Evolutionary conservation across 2,888 invertebrate genomes (phyloP).

Genomic region (Tiliacea citrago): DNA sequence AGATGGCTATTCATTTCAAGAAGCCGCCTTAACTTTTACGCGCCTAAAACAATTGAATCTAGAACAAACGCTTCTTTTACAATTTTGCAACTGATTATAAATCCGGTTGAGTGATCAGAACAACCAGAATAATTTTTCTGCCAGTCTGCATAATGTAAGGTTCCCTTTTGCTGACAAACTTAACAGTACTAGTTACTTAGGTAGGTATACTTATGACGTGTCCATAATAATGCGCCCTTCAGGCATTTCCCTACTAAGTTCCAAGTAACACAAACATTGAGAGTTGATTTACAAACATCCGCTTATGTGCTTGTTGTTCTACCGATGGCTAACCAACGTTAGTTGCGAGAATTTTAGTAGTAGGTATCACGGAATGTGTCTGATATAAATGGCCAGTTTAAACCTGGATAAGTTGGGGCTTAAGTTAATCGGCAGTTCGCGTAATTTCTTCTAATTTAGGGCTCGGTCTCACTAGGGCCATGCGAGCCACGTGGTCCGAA

Average conservation of each 20-base stretch:
- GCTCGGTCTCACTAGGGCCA: no score
- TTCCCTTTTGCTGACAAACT: not conserved
- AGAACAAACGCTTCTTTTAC: not conserved
- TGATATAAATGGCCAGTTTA: not conserved
- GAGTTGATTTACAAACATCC: constrained; percentile 46
- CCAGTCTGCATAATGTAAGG: not conserved
- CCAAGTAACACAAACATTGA: constrained; percentile 43
- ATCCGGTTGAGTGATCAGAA: not conserved
- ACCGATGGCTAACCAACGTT: constrained; percentile 20
- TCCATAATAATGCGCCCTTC: constrained; percentile 19
- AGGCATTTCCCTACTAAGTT: constrained; percentile 44
- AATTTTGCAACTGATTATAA: not conserved
- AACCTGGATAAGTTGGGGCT: no score
- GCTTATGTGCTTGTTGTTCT: constrained; percentile 11
- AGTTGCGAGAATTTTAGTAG: constrained; percentile 21
- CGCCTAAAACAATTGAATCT: not conserved
- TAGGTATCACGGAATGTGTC: not conserved
- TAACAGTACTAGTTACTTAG: not conserved
- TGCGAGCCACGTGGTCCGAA: no score
- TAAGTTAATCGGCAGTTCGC: no score
- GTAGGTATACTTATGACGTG: not conserved
- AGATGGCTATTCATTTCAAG: not conserved
- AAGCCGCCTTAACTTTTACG: not conserved
- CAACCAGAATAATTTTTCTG: not conserved
- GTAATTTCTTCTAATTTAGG: no score